Conservation (phyloP, 2,888 invertebrate species). For the Scaptomyza flava region DNA sequence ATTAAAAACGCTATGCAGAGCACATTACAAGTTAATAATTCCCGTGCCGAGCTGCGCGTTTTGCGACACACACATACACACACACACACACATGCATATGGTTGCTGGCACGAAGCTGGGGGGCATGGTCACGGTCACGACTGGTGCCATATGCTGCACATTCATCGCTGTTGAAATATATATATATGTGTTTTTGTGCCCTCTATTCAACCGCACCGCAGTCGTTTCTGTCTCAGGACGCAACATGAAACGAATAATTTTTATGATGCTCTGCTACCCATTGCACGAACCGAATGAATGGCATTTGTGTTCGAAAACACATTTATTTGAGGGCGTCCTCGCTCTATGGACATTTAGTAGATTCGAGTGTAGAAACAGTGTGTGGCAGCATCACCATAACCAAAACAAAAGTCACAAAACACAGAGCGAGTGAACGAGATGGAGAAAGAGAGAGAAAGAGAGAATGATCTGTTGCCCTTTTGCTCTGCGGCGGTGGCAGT, state of each 20-base stretch:
- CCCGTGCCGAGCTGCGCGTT: slow-evolving; percentile 65
- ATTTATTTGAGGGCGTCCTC: slow-evolving; percentile 73
- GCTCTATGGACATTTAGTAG: slow-evolving; percentile 43
- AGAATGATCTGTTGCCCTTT: slow-evolving; percentile 41
- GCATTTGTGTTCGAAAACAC: slow-evolving; percentile 77
- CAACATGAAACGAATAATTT: slow-evolving; percentile 80
- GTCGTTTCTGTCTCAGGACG: slow-evolving; percentile 48
- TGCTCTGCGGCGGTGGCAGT: slow-evolving; percentile 70
- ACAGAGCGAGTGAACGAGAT: not conserved
- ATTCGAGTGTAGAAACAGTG: not conserved
- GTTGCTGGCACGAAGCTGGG: slow-evolving; percentile 2
- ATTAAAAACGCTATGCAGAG: slow-evolving; percentile 80
- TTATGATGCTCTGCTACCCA: slow-evolving; percentile 73
- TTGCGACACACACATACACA: slow-evolving; percentile 28
- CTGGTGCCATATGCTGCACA: slow-evolving; percentile 74
- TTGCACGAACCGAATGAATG: slow-evolving; percentile 69
- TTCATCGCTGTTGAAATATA: slow-evolving; percentile 67
- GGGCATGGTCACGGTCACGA: slow-evolving; percentile 49
- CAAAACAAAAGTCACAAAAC: not conserved
- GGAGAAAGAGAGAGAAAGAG: not conserved
- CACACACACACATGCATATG: slow-evolving; percentile 24
- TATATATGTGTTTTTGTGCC: not conserved
- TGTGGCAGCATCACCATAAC: slow-evolving; percentile 7
- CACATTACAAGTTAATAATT: slow-evolving; percentile 81
- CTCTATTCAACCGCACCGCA: slow-evolving; percentile 27